Conservation (phyloP, 2,888 invertebrate species). For the Pseudococcus viburni region DNA sequence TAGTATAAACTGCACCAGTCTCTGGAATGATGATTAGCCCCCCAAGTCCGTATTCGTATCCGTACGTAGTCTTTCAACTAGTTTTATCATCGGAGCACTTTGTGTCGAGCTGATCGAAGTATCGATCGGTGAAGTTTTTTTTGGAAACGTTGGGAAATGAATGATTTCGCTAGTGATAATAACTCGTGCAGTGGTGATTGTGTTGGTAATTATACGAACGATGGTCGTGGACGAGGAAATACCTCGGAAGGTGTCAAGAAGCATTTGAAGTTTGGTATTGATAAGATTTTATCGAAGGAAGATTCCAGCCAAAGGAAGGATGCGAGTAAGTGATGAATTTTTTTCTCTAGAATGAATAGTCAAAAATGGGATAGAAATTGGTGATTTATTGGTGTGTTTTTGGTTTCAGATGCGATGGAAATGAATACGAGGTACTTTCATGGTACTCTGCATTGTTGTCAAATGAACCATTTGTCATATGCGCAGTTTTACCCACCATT, state of each 20-base stretch:
- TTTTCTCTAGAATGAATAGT: background rate
- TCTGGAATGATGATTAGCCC: constrained; percentile 12
- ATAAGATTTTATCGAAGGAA: constrained; percentile 77
- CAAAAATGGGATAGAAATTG: background rate
- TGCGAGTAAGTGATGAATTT: background rate
- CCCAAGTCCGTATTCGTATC: background rate
- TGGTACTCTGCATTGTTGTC: constrained; percentile 39
- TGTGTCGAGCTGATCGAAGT: background rate
- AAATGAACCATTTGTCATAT: constrained; percentile 35
- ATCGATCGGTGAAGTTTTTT: background rate
- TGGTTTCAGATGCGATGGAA: background rate
- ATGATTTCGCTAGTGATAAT: constrained; percentile 9
- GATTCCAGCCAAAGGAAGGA: constrained; percentile 68
- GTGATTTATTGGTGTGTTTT: background rate
- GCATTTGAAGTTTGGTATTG: constrained; percentile 80
- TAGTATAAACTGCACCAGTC: background rate
- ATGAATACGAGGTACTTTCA: background rate
- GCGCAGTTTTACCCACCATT: constrained; percentile 49
- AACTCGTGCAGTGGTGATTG: background rate
- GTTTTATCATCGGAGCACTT: background rate
- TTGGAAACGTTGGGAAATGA: background rate
- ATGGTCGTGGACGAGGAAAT: background rate
- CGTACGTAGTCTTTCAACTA: background rate
- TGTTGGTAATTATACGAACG: background rate
- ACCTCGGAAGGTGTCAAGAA: constrained; percentile 2